Base-by-base conservation (phyloP, 2,797 vertebrate genomes). In the Chelidonichthys spinosus region DNA sequence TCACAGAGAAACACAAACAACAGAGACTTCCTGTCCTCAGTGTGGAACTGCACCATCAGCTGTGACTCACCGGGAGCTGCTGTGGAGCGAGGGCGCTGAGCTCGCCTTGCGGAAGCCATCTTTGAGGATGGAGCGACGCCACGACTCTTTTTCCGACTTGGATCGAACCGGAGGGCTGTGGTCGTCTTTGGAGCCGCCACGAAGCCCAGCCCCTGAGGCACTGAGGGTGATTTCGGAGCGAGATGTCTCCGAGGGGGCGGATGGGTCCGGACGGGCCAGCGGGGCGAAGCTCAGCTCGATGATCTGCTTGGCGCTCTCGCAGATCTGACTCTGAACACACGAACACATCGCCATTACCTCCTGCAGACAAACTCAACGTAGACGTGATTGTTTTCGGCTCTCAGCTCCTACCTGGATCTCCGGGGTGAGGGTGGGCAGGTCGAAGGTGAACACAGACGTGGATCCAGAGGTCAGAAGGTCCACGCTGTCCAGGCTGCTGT, bases 401-500 rank as follows among this genome's bases (percentile, higher is more conserved):
- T 7, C 3, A 10, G 1, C 4, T 18, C 79, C 11, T 68, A 93
- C 95, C 86, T 97, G 95, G 78, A 96, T 95, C 88, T 96, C 95
- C 0, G 96, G 96, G 6, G 95, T 97, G 59, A 97, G 91, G 0
- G 95, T 93, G 25, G 97, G 96, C 65, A 99, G 93, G 89, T 99
- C 97, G 63, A 99, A 98, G 76, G 97, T 98, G 85, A 98, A 96
- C 81, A 97, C 93, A 0, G 96, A 96, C 15, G 96, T 96, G 46
- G 96, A 96, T 14, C 96, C 96, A 15, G 97, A 96, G 69, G 96
- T 96, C 65, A 97, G 90, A 13, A 95, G 94, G 64, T 97, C 96
- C 40, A 97, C 93, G 7, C 96, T 97, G 85, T 97, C 95, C 15
- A 98, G 92, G 87, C 97, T 98, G 92, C 95, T 96, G 84, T 97